Conservation (phyloP, 2,888 invertebrate genomes). For the Nowickia ferox region DNA sequence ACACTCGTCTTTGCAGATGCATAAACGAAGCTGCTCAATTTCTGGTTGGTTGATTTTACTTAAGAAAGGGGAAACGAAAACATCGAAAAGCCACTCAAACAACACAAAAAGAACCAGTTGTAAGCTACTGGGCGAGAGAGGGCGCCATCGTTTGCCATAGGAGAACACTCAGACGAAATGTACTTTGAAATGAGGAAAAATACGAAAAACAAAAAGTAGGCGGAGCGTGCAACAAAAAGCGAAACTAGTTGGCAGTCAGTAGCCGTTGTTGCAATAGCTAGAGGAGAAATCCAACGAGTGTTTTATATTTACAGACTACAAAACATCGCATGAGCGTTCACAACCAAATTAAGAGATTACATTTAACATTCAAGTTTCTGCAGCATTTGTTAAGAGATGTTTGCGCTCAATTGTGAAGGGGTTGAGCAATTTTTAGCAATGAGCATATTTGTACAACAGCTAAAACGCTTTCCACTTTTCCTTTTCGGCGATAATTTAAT, state of each 20-base stretch:
- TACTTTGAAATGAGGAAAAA: neutral
- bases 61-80: constrained; percentile 45
- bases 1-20: neutral
- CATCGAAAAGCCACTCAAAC: neutral
- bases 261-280: neutral
- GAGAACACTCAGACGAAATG: neutral
- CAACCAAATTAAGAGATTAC: neutral
- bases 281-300: neutral
- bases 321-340: constrained; percentile 36
- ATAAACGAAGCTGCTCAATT: constrained; percentile 26
- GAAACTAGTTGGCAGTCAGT: constrained; percentile 12
- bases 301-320: neutral
- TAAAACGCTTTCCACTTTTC: constrained; percentile 13
- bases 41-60: constrained; percentile 23
- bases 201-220: constrained; percentile 76
- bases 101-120: neutral
- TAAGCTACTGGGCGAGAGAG: constrained; percentile 28
- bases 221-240: constrained; percentile 75
- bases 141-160: neutral
- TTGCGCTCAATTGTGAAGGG: neutral
- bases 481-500: constrained; percentile 51
- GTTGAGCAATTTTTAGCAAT: neutral
- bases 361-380: neutral
- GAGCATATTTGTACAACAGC: neutral
- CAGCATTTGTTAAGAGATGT: constrained; percentile 10